Evolutionary conservation across 2,113 vertebrate species (phyloP), one percentile per base, ranked within the genome.

Genomic region (Campylomormyrus tamandua): DNA sequence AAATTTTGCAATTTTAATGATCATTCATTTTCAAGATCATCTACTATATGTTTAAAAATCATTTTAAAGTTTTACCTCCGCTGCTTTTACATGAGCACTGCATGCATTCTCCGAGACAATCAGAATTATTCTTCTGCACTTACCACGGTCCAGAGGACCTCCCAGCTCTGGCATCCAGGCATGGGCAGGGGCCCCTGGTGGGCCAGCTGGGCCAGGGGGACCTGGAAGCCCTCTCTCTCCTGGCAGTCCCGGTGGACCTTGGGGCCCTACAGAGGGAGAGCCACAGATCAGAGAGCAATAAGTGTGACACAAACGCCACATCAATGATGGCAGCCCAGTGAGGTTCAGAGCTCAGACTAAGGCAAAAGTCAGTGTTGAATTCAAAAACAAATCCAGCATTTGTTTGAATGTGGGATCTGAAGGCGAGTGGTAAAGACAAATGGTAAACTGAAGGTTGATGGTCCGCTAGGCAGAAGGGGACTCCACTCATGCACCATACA

Each of bases 181-280:
- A 91, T 95, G 96, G 91, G 92, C 94, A 31, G 50, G 94, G 84
- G 92, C 95, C 0, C 97, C 97, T 0, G 97, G 93, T 80, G 91
- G 94, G 74, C 90, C 80, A 1, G 92, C 97, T 4, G 95, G 95
- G 0, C 96, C 80, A 1, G 92, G 97, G 5, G 95, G 95, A 0
- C 96, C 98, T 0, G 96, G 96, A 17, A 94, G 93, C 24, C 98
- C 98, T 90, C 93, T 97, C 84, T 98, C 96, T 92, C 97, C 98
- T 1, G 96, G 97, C 62, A 93, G 93, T 48, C 98, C 98, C 0
- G 96, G 96, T 2, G 95, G 96, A 58, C 98, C 98, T 88, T 90
- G 97, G 90, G 91, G 97, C 91, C 48, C 98, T 91, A 93, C 94
- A 87, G 95, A 91, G 53, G 92, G 90, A 49, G 35, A 24, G 70